Evolutionary conservation across 2,888 invertebrate species (phyloP).

Genomic region (Melangyna quadrimaculata): DNA sequence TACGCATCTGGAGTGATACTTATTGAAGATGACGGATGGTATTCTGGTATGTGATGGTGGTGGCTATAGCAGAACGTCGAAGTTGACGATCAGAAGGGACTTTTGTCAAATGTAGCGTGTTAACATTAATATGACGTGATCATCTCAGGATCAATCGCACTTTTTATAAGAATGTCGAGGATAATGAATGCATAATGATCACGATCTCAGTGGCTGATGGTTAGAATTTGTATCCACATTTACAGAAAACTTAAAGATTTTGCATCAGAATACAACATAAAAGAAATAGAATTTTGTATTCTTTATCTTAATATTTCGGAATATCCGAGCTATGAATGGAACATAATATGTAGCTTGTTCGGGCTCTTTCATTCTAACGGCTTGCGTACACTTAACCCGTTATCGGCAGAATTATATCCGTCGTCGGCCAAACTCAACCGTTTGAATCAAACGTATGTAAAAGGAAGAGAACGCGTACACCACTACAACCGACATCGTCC

Average conservation of each 20-base stretch:
- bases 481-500: no score
- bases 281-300: no score
- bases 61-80: background rate
- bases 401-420: no score
- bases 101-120: slow-evolving; percentile 59
- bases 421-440: no score
- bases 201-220: background rate
- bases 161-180: slow-evolving; percentile 38
- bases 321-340: no score
- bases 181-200: background rate
- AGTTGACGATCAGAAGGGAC: slow-evolving; percentile 12
- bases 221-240: background rate
- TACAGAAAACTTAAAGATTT: background rate
- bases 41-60: slow-evolving; percentile 1
- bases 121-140: slow-evolving; percentile 66
- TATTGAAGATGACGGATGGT: slow-evolving; percentile 67
- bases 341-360: no score
- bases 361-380: no score
- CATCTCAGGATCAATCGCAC: slow-evolving; percentile 58
- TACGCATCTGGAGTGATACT: slow-evolving; percentile 58
- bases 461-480: no score
- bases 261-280: background rate
- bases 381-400: no score
- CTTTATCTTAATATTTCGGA: no score
- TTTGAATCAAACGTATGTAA: no score